Evolutionary conservation across 2,888 invertebrate species (phyloP).

Genomic region (Amphipoea lucens): DNA sequence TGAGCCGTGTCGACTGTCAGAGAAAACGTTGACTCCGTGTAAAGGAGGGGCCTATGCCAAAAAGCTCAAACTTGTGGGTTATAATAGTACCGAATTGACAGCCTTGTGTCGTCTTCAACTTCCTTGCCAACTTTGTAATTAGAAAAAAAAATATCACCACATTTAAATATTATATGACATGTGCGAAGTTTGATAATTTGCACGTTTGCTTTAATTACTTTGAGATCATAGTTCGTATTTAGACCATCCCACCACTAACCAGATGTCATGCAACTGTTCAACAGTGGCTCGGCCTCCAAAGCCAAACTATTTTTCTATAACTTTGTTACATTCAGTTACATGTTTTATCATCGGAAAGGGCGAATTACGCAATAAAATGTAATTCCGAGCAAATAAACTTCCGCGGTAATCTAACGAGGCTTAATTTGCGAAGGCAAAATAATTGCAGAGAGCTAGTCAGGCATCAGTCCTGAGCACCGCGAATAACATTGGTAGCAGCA

Average conservation of each 20-base stretch:
- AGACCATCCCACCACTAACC: slow-evolving; percentile 73
- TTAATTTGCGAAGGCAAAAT: slow-evolving; percentile 83
- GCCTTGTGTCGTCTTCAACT: slow-evolving; percentile 81
- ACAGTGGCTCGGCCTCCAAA: slow-evolving; percentile 31
- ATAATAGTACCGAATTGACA: slow-evolving; percentile 87
- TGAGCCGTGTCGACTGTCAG: slow-evolving; percentile 86
- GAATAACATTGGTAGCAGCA: slow-evolving; percentile 85
- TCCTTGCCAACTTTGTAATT: slow-evolving; percentile 90
- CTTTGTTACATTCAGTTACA: slow-evolving; percentile 27
- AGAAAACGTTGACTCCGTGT: slow-evolving; percentile 87
- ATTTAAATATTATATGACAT: slow-evolving; percentile 76
- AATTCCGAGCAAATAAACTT: slow-evolving; percentile 71
- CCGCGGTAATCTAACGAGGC: slow-evolving; percentile 76
- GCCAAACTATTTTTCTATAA: slow-evolving; percentile 20
- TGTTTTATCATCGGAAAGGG: slow-evolving; percentile 33
- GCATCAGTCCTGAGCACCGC: slow-evolving; percentile 81
- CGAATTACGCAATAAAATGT: slow-evolving; percentile 53
- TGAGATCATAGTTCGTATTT: slow-evolving; percentile 81
- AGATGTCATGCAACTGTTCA: slow-evolving; percentile 74
- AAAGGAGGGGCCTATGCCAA: slow-evolving; percentile 84
- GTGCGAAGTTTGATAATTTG: slow-evolving; percentile 76
- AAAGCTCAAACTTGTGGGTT: slow-evolving; percentile 79
- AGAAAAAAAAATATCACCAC: slow-evolving; percentile 78
- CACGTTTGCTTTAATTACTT: slow-evolving; percentile 75
- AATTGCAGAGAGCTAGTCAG: slow-evolving; percentile 81